Conservation (phyloP, 2,888 invertebrate species). For the Pocota personata region DNA sequence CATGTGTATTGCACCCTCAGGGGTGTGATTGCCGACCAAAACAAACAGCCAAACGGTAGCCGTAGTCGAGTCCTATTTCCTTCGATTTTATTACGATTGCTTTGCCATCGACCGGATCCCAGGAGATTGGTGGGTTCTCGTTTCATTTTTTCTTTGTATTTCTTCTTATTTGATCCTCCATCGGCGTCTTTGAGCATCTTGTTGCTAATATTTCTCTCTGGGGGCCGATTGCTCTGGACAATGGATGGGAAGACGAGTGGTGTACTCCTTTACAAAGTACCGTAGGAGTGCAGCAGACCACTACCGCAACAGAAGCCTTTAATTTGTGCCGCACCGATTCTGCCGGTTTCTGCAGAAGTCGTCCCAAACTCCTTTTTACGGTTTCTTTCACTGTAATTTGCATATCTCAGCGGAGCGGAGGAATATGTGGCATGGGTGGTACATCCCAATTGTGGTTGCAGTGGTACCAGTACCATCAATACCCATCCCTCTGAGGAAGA, state of each 20-base stretch:
- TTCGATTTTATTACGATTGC: constrained; percentile 70
- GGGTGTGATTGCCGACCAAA: constrained; percentile 70
- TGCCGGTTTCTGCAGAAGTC: constrained; percentile 44
- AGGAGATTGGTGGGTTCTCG: constrained; percentile 26
- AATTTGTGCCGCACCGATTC: constrained; percentile 70
- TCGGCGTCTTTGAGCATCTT: constrained; percentile 67
- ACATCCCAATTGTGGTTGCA: background rate
- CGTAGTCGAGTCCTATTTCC: constrained; percentile 61
- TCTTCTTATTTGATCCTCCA: constrained; percentile 25
- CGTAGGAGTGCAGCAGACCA: constrained; percentile 19
- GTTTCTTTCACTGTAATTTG: constrained; percentile 65
- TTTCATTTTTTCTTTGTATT: background rate
- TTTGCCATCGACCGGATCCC: constrained; percentile 42
- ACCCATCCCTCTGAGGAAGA: constrained; percentile 38
- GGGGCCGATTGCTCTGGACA: constrained; percentile 59
- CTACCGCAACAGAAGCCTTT: constrained; percentile 51
- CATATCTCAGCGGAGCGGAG: constrained; percentile 48
- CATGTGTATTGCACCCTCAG: constrained; percentile 58
- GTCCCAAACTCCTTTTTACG: constrained; percentile 39
- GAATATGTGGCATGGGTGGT: constrained; percentile 6
- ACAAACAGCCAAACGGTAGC: constrained; percentile 65
- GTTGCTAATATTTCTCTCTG: constrained; percentile 67
- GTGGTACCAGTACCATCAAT: background rate
- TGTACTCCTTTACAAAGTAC: background rate
- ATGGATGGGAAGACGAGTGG: constrained; percentile 29